These are phyloP conservation scores for Phytoseiulus persimilis DNA, from an alignment of 2,888 invertebrate genomes.

Conservation along the genomic window DNA sequence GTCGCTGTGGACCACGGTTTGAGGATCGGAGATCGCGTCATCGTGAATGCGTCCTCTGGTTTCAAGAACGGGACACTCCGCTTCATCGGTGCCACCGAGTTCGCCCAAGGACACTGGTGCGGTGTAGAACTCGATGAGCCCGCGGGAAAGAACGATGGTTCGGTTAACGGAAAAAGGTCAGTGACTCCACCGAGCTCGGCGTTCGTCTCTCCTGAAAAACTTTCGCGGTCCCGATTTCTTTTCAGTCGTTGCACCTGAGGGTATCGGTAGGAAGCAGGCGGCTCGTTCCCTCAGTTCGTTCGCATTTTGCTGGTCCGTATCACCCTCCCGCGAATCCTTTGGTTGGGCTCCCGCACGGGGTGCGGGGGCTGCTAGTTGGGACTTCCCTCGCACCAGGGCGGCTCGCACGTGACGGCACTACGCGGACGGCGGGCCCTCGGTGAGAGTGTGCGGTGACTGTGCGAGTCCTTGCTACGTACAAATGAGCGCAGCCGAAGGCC, in stretches of 20 bases:
- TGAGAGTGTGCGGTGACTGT: background rate
- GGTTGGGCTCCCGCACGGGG: background rate
- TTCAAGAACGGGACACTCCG: conserved; percentile 71
- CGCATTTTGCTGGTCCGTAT: background rate
- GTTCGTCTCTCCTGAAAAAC: too few species aligned
- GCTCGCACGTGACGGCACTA: background rate
- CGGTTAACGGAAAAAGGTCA: conserved; percentile 81
- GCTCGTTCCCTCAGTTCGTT: too few species aligned
- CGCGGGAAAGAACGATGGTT: conserved; percentile 89
- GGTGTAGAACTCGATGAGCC: conserved; percentile 90
- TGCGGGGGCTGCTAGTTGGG: background rate
- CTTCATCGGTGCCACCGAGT: conserved; percentile 77
- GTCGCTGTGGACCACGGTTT: conserved; percentile 50
- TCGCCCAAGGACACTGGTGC: conserved; percentile 87
- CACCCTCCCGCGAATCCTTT: background rate
- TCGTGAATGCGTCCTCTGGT: conserved; percentile 69
- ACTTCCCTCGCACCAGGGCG: background rate
- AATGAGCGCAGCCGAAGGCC: background rate
- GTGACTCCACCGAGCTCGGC: conserved; percentile 17
- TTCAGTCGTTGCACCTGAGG: too few species aligned
- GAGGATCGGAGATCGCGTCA: conserved; percentile 80
- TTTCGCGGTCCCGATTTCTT: too few species aligned
- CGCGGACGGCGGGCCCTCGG: background rate
- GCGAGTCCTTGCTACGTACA: background rate
- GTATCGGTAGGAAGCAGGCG: too few species aligned